Percentiles rank a stretch among this genome's conserved stretches.
Evolutionary conservation across 2,113 vertebrate species (phyloP).

Genomic region (Brachirus orientalis): DNA sequence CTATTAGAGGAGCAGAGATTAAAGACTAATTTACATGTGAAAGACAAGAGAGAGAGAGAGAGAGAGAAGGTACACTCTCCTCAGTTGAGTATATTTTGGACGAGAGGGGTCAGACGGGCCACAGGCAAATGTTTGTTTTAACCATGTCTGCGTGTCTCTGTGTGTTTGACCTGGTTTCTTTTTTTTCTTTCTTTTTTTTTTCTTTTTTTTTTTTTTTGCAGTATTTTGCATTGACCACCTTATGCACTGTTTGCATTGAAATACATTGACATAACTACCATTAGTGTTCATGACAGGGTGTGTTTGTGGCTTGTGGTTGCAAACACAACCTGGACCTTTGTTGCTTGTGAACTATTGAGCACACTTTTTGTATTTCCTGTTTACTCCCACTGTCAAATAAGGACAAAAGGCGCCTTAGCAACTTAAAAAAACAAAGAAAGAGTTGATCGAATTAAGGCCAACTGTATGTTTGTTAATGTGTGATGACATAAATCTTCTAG

Average conservation of each 20-base stretch:
- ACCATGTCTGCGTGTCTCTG: conserved; percentile 12
- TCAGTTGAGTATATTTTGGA: conserved; percentile 51
- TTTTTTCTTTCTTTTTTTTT: neutral
- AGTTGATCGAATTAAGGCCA: neutral
- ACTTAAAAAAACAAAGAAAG: neutral
- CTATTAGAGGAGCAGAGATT: conserved; percentile 79
- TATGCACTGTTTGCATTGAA: neutral
- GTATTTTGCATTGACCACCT: neutral
- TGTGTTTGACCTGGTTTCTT: neutral
- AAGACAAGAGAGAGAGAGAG: conserved; percentile 62
- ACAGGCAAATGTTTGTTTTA: conserved; percentile 58
- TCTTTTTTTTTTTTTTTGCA: neutral
- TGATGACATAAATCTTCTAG: neutral
- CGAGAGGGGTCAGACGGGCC: conserved; percentile 56
- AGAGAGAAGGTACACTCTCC: conserved; percentile 6
- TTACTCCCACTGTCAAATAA: conserved; percentile 4
- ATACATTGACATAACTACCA: neutral
- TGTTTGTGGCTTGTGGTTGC: conserved; percentile 43
- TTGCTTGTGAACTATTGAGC: neutral
- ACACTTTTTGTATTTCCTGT: conserved; percentile 40
- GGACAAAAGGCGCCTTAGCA: neutral
- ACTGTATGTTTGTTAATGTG: neutral
- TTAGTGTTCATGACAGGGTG: neutral
- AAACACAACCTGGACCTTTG: neutral
- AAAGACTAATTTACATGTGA: conserved; percentile 82